phyloP scores from a whole-genome alignment of 1,140 invertebrate genomes.

The Acarapis woodi region DNA sequence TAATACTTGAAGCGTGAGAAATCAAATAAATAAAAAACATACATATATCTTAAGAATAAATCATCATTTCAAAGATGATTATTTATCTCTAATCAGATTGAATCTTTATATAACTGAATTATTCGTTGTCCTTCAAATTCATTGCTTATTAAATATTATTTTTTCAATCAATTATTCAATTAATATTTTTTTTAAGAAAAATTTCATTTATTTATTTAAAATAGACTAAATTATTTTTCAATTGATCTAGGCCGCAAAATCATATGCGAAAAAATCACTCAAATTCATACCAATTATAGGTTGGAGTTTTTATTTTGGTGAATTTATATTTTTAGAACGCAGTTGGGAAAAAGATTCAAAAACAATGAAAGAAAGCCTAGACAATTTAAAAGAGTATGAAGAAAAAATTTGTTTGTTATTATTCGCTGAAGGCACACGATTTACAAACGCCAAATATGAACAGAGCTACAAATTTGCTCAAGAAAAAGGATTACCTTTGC shows the following conservation, averaged over 20 bases:
- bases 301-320: slow-evolving; percentile 78
- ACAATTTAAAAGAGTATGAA: slow-evolving; percentile 50
- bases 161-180: too few relatives aligned
- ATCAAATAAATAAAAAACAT: too few relatives aligned
- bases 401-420: slow-evolving; percentile 59
- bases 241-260: slow-evolving; percentile 73
- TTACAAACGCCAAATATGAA: slow-evolving; percentile 55
- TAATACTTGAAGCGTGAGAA: too few relatives aligned
- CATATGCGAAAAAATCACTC: slow-evolving; percentile 71
- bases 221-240: too few relatives aligned
- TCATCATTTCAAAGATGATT: too few relatives aligned
- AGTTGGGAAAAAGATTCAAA: slow-evolving; percentile 61
- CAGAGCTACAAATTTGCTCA: slow-evolving; percentile 57
- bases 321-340: slow-evolving; percentile 68
- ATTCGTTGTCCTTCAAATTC: too few relatives aligned
- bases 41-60: too few relatives aligned
- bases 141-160: too few relatives aligned
- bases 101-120: too few relatives aligned
- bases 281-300: slow-evolving; percentile 71
- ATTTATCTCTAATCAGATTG: too few relatives aligned
- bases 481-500: slow-evolving; percentile 45
- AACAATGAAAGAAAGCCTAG: slow-evolving; percentile 44
- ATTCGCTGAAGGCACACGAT: slow-evolving; percentile 82
- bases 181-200: too few relatives aligned
- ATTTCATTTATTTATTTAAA: too few relatives aligned